phyloP scores from a whole-genome alignment of 2,797 vertebrate genomes.

The Staurois parvus region DNA sequence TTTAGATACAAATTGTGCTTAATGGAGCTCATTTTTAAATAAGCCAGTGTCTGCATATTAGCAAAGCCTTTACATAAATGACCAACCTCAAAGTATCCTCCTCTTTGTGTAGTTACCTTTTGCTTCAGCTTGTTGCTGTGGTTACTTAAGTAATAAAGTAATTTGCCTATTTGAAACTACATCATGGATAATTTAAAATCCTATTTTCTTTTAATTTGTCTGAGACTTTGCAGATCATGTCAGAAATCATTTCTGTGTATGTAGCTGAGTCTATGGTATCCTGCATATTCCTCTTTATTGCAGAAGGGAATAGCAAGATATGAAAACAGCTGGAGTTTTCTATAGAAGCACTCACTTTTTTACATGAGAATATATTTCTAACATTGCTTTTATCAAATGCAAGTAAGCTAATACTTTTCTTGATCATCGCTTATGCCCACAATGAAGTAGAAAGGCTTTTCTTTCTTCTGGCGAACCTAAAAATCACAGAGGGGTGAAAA shows the following conservation, averaged over 20 bases:
- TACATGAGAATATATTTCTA: too few species aligned
- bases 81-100: background rate
- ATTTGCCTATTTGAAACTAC: background rate
- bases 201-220: background rate
- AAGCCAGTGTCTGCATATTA: background rate
- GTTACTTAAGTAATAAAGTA: conserved; percentile 20
- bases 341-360: background rate
- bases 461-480: too few species aligned
- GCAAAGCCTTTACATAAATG: background rate
- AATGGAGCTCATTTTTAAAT: too few species aligned
- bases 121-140: conserved; percentile 12
- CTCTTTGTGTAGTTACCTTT: conserved; percentile 6
- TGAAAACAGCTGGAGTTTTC: background rate
- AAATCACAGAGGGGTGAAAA: too few species aligned
- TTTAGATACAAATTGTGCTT: too few species aligned
- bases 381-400: too few species aligned
- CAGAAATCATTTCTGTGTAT: background rate
- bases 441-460: too few species aligned
- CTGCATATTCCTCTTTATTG: background rate
- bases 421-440: too few species aligned
- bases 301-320: too few species aligned
- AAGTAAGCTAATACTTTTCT: too few species aligned
- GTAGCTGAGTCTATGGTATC: background rate
- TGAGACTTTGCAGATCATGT: background rate
- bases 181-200: background rate